Base-by-base conservation (phyloP, 1,140 invertebrate genomes). In the Atta colombica region DNA sequence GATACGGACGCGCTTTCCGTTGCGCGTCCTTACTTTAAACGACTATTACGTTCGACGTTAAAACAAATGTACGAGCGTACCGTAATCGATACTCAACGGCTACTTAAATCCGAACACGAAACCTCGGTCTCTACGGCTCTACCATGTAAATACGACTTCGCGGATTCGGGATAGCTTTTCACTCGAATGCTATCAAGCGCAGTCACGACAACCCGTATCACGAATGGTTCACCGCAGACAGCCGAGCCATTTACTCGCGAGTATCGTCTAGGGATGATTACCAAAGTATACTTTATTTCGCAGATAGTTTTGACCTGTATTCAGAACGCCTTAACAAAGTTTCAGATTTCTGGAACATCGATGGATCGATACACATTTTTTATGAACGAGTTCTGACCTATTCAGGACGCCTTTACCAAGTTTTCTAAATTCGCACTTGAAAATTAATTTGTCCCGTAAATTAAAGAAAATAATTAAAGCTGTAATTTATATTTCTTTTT, bases 161-260 rank as follows among this genome's bases (percentile, higher is more conserved):
- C 21, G 80, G 87, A 77, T 88, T 88, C 87, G 82, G 88, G 77
- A 86, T 77, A 77, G 87, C 88, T 89, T 89, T 85, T 86, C 74
- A 74, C 88, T 89, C 85, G 74, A 86, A 86, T 86, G 78, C 78
- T 89, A 88, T 61, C 80, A 71, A 60, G 55, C 61, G 61, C 51
- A 68, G 88, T 89, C 88, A 89, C 87, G 88, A 89, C 87, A 89
- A 51, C 60, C 28, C 87, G 87, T 68, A 88, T 89, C 87, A 89
- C 87, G 87, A 89, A 89, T 89, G 78, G 72, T 72, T 89, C 84
- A 81, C 88, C 88, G 75, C 78, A 85, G 88, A 87, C 88, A 82
- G 71, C 55, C 80, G 86, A 86, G 88, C 87, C 75, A 80, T 89
- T 88, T 88, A 51, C 55, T 45, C 78, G 68, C 69, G 80, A 69